Evolutionary conservation across 37 sponge, comb jelly and placozoan species (phyloP).

Genomic region (Aplysina aerophoba): DNA sequence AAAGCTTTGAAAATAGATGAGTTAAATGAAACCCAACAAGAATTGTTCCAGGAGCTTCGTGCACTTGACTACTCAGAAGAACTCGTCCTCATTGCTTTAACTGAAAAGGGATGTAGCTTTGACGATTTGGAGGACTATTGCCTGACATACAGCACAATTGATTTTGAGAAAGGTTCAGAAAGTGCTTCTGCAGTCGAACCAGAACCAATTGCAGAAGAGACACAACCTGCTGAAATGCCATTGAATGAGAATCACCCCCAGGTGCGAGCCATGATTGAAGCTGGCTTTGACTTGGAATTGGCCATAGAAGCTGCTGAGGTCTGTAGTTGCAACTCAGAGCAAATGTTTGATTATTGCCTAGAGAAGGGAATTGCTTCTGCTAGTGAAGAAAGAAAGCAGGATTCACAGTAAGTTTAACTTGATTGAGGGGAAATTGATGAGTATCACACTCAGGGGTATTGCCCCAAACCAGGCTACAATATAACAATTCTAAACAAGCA

Average conservation of each 20-base stretch:
- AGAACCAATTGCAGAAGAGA: too few species aligned
- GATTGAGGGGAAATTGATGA: too few species aligned
- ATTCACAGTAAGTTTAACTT: too few species aligned
- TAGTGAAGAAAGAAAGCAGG: too few species aligned
- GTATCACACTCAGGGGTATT: too few species aligned
- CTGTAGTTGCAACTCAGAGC: not conserved
- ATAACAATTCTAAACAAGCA: too few species aligned
- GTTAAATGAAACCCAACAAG: not conserved
- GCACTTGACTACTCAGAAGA: not conserved
- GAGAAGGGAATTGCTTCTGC: too few species aligned
- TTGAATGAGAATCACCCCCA: too few species aligned
- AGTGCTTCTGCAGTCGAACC: not conserved
- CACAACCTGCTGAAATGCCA: too few species aligned
- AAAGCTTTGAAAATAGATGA: not conserved
- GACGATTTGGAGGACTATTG: not conserved
- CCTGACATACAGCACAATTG: not conserved
- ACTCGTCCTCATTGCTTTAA: not conserved
- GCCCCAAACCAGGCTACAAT: too few species aligned
- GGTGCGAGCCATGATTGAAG: not conserved
- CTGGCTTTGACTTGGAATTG: not conserved
- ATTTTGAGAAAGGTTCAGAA: not conserved
- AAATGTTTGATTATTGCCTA: too few species aligned
- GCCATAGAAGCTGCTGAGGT: not conserved
- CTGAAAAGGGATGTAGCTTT: not conserved
- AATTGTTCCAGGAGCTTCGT: not conserved